phyloP scores from a whole-genome alignment of 2,888 invertebrate genomes.

The Endotricha flammealis region DNA sequence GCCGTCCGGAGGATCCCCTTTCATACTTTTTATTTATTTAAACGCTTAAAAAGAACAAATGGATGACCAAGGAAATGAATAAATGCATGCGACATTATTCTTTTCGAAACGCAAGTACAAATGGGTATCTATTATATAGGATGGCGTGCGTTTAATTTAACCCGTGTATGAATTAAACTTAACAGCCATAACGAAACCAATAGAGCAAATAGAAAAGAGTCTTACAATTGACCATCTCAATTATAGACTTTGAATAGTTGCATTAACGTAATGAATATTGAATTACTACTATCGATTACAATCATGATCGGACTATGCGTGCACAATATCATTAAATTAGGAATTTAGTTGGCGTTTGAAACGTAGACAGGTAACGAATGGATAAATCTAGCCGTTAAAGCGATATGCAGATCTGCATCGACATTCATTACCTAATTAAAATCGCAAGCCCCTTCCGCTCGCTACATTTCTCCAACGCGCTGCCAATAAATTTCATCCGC shows the following conservation, averaged over 20 bases:
- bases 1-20: conserved; percentile 69
- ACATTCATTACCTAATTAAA: conserved; percentile 79
- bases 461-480: conserved; percentile 77
- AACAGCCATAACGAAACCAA: conserved; percentile 4
- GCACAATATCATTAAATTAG: conserved; percentile 42
- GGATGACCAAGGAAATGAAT: conserved; percentile 21
- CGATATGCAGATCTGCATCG: conserved; percentile 78
- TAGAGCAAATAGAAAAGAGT: conserved; percentile 7
- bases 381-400: conserved; percentile 74
- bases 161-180: background rate
- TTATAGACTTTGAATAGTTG: conserved; percentile 15
- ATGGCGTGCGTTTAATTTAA: conserved; percentile 1
- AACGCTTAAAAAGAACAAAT: conserved; percentile 47
- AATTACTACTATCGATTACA: conserved; percentile 20
- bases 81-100: conserved; percentile 19
- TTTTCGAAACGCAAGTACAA: conserved; percentile 13
- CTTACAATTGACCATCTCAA: conserved; percentile 10
- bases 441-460: conserved; percentile 77
- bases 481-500: conserved; percentile 78
- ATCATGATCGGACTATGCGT: conserved; percentile 29
- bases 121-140: conserved; percentile 6
- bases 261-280: conserved; percentile 19
- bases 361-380: conserved; percentile 59
- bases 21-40: conserved; percentile 70
- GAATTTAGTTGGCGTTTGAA: conserved; percentile 59